Conservation (phyloP, 2,113 vertebrate species). For the Leptobrachium leishanense region DNA sequence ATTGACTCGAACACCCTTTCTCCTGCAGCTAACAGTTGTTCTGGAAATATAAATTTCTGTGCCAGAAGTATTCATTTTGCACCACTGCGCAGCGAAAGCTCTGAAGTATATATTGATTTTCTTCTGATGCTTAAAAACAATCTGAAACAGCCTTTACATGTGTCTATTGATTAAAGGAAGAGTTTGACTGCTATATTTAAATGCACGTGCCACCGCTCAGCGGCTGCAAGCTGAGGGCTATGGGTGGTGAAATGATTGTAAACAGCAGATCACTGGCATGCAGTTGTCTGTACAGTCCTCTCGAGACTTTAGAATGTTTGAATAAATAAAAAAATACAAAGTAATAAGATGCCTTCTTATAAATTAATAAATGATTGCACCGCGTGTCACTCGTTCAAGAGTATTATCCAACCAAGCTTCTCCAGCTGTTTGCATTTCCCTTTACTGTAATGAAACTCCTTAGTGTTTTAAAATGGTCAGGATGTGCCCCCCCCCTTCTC, state of each 20-base stretch:
- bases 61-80: slow-evolving; percentile 46
- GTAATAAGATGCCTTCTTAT: no score
- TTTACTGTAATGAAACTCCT: no score
- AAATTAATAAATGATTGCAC: no score
- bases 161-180: slow-evolving; percentile 42
- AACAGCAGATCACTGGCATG: background rate
- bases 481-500: no score
- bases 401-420: no score
- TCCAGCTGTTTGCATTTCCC: no score
- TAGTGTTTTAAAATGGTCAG: no score
- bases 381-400: no score
- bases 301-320: no score
- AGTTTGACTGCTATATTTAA: slow-evolving; percentile 15
- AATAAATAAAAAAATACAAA: no score
- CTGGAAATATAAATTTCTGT: slow-evolving; percentile 42
- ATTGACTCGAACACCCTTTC: slow-evolving; percentile 43
- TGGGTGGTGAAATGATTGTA: background rate
- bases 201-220: slow-evolving; percentile 3
- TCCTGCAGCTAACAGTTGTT: slow-evolving; percentile 7
- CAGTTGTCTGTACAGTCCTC: background rate
- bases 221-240: background rate
- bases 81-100: slow-evolving; percentile 35
- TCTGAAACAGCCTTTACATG: slow-evolving; percentile 38
- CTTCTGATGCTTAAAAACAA: slow-evolving; percentile 29
- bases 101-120: slow-evolving; percentile 42